Conservation (phyloP, 2,113 vertebrate genomes). For the Gymnogyps californianus region DNA sequence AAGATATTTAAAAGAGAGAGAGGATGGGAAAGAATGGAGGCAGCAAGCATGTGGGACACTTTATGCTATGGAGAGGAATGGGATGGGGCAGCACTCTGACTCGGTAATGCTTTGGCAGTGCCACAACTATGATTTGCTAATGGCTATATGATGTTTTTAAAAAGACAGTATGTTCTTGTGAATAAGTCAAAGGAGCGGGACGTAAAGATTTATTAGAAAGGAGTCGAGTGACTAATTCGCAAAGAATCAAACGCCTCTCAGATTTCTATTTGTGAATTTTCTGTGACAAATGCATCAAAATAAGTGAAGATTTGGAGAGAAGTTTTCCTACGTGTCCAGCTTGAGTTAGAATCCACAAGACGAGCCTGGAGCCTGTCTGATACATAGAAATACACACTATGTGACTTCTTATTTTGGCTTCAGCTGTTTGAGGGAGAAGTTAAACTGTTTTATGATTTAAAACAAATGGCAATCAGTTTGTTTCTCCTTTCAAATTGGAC, state of each 20-base stretch:
- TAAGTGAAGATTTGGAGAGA: not conserved
- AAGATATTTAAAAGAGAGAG: not conserved
- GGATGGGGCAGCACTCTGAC: not conserved
- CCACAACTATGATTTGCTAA: not conserved
- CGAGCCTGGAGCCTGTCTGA: not conserved
- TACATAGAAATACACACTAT: not conserved
- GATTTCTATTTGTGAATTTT: not conserved
- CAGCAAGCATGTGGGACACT: not conserved
- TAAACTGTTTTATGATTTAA: not conserved
- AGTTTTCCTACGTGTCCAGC: not conserved
- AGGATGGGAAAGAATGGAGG: not conserved
- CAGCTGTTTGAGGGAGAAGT: not conserved
- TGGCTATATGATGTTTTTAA: not conserved
- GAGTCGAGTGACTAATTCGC: not conserved
- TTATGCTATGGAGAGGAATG: not conserved
- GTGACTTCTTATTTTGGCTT: not conserved
- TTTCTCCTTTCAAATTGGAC: not conserved
- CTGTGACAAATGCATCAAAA: not conserved
- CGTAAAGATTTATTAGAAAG: not conserved
- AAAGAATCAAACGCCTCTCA: not conserved
- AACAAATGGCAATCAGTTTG: not conserved
- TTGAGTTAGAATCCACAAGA: not conserved
- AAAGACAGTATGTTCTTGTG: not conserved
- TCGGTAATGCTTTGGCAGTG: not conserved
- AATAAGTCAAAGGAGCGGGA: not conserved